These are phyloP conservation scores for Cuculus canorus DNA, from an alignment of 2,797 vertebrate genomes.

Conservation along the genomic window DNA sequence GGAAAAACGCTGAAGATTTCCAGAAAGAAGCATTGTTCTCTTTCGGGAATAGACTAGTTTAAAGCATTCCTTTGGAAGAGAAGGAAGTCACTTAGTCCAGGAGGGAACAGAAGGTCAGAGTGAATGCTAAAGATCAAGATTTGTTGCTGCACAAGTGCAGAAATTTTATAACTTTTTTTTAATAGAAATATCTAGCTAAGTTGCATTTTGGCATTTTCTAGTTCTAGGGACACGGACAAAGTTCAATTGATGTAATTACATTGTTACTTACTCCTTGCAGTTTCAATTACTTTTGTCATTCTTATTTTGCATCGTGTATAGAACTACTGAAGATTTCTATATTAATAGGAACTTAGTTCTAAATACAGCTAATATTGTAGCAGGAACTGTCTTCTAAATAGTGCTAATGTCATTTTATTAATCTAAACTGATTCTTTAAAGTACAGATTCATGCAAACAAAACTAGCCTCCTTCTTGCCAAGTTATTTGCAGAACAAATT, in stretches of 20 bases:
- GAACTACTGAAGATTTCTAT: conserved; percentile 10
- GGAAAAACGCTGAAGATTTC: conserved; percentile 18
- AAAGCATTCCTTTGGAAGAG: conserved; percentile 48
- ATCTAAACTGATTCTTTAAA: background rate
- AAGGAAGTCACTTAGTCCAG: conserved; percentile 26
- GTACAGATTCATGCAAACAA: background rate
- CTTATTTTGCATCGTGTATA: conserved; percentile 32
- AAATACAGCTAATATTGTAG: background rate
- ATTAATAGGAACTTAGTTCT: background rate
- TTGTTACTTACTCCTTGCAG: conserved; percentile 12
- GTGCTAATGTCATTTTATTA: background rate
- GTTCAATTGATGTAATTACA: conserved; percentile 37
- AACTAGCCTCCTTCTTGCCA: background rate
- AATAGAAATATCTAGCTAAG: conserved; percentile 1
- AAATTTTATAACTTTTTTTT: background rate
- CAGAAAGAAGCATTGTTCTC: conserved; percentile 53
- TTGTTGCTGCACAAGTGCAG: background rate
- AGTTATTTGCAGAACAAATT: background rate
- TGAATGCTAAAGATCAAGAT: background rate
- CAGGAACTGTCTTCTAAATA: background rate
- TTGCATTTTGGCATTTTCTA: conserved; percentile 39
- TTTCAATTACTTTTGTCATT: conserved; percentile 34
- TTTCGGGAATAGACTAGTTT: conserved; percentile 24
- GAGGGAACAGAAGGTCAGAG: conserved; percentile 14
- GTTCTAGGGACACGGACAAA: background rate